Conservation (phyloP, 2,113 vertebrate genomes). For the Ranitomeya variabilis region DNA sequence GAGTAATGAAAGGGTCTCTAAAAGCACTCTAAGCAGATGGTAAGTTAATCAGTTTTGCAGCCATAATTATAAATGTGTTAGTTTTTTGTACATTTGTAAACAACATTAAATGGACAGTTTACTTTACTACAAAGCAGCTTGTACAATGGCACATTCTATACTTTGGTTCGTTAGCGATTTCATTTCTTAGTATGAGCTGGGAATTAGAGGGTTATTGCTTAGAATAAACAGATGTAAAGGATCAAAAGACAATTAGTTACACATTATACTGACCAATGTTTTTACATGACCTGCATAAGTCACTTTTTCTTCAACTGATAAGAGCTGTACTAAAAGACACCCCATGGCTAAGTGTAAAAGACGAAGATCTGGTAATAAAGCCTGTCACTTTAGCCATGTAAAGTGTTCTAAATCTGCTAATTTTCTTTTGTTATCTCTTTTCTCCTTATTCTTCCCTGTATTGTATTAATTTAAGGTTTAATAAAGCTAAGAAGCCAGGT, state of each 20-base stretch:
- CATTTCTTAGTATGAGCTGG: not conserved
- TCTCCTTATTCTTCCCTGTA: no score
- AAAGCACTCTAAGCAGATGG: not conserved
- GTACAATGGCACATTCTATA: not conserved
- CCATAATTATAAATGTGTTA: not conserved
- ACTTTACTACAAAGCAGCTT: not conserved
- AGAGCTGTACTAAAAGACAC: no score
- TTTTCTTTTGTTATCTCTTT: no score
- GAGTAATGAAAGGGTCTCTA: not conserved
- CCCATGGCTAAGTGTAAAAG: no score
- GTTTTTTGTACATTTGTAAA: not conserved
- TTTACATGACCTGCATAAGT: no score
- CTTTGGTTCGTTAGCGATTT: not conserved
- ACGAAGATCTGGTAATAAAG: no score
- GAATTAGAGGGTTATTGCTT: not conserved
- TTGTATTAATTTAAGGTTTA: no score
- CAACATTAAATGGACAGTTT: not conserved
- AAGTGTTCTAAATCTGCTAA: no score
- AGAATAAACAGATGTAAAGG: not conserved
- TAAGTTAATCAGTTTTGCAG: not conserved
- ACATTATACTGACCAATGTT: not conserved
- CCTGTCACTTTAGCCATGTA: no score
- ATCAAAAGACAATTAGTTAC: not conserved
- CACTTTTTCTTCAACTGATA: no score
- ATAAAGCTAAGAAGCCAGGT: no score